Evolutionary conservation across 2,113 vertebrate species (phyloP).

Genomic region (Crotophaga sulcirostris): DNA sequence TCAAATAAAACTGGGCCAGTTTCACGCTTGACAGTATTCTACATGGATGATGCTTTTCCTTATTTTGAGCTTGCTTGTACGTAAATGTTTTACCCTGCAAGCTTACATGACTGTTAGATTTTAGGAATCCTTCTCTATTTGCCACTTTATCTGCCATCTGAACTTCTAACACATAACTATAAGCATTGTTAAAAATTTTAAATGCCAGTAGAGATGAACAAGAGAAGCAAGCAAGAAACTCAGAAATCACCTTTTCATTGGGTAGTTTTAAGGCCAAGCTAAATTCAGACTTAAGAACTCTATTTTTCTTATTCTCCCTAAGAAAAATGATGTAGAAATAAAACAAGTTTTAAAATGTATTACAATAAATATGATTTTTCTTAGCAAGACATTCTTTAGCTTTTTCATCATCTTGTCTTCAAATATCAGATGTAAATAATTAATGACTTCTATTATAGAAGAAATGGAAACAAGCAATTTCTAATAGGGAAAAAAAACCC

Average conservation of each 20-base stretch:
- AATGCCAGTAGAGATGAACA: neutral
- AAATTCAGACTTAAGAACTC: neutral
- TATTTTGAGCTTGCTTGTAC: neutral
- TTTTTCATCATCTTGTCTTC: constrained; percentile 5
- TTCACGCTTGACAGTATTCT: neutral
- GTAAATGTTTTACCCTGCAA: neutral
- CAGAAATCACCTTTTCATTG: neutral
- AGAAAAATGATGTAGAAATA: neutral
- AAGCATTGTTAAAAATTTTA: neutral
- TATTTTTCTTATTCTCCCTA: neutral
- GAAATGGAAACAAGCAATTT: constrained; percentile 29
- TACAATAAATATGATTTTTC: neutral
- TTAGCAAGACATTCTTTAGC: neutral
- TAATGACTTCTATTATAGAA: neutral
- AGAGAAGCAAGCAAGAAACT: neutral
- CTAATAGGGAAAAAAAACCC: neutral
- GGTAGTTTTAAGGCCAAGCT: neutral
- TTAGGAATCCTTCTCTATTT: neutral
- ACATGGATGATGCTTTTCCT: neutral
- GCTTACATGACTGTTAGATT: neutral
- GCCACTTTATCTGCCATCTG: neutral
- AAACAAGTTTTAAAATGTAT: neutral
- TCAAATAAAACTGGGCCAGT: neutral
- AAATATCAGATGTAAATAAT: constrained; percentile 41
- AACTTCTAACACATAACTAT: neutral